Evolutionary conservation across 2,888 invertebrate genomes (phyloP), one percentile per base, ranked within the genome.

Genomic region (Malachius bipustulatus): DNA sequence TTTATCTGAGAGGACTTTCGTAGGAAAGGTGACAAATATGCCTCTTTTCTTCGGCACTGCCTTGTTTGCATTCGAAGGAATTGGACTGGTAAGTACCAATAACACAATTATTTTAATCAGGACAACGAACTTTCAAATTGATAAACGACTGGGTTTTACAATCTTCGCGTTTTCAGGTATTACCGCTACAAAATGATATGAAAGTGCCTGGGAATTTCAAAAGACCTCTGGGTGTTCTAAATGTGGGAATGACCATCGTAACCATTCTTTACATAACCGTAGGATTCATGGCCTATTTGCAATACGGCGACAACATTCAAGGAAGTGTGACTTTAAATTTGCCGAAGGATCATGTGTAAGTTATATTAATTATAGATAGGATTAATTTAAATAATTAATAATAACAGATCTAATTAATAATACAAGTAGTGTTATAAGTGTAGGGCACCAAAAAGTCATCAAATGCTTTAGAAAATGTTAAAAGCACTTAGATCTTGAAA

Each of bases 41-140:
- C 94, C 97, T 0, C 65, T 97, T 9, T 97, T 84, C 60, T 93
- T 97, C 56, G 96, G 96, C 30, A 96, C 94, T 1, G 90, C 89
- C 14, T 77, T 98, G 37, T 98, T 88, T 61, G 87, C 96, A 3
- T 97, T 96, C 55, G 97, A 97, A 67, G 97, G 94, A 42, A 96
- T 97, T 45, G 85, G 85, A 35, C 62, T 88, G 69, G 87, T 82
- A 57, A 73, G 71, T 61, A 31, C 13, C 37, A 19, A 6, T n/a
- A 6, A 19, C n/a, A 19, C 24, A 19, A 8, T 19, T 8, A 19
- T 19, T 19, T 19, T 19, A 19, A 19, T 8, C 24, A 19, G n/a
- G n/a, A n/a, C 24, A 8, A n/a, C n/a, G 24, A 8, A 19, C 24
- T n/a, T n/a, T n/a, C n/a, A n/a, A n/a, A 19, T 19, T 19, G 6